A percentile compares a stretch with the other conserved stretches of the same genome.
phyloP scores from a whole-genome alignment of 2,113 vertebrate species.

The Dermatemys mawii region DNA sequence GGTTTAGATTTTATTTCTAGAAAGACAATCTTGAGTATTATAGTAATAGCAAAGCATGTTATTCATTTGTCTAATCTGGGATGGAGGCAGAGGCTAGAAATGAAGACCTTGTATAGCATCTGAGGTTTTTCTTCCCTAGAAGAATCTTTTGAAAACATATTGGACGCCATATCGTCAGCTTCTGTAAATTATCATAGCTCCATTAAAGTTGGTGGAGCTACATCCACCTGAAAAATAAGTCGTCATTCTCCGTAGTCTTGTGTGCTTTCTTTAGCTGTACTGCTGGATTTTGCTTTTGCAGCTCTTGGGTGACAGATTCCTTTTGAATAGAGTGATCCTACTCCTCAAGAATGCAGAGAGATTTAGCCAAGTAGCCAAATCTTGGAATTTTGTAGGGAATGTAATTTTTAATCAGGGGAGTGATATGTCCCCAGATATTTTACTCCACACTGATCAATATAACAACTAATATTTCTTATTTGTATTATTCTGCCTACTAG shows the following conservation, averaged over 20 bases:
- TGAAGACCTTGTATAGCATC: not conserved
- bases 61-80: not conserved
- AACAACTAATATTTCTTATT: not conserved
- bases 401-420: not conserved
- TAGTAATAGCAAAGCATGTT: not conserved
- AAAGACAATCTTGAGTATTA: not conserved
- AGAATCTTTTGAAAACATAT: not conserved
- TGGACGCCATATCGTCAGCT: not conserved
- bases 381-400: not conserved
- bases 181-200: not conserved
- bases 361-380: not conserved
- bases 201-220: not conserved
- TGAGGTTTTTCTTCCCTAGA: conserved; percentile 1
- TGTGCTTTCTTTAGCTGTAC: not conserved
- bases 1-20: not conserved
- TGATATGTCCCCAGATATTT: not conserved
- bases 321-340: not conserved
- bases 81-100: conserved; percentile 16
- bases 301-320: not conserved
- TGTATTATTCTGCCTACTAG: not conserved
- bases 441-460: not conserved
- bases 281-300: not conserved
- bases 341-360: not conserved
- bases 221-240: not conserved
- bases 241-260: not conserved